Conservation (phyloP, 2,113 vertebrate species). For the Alligator sinensis region DNA sequence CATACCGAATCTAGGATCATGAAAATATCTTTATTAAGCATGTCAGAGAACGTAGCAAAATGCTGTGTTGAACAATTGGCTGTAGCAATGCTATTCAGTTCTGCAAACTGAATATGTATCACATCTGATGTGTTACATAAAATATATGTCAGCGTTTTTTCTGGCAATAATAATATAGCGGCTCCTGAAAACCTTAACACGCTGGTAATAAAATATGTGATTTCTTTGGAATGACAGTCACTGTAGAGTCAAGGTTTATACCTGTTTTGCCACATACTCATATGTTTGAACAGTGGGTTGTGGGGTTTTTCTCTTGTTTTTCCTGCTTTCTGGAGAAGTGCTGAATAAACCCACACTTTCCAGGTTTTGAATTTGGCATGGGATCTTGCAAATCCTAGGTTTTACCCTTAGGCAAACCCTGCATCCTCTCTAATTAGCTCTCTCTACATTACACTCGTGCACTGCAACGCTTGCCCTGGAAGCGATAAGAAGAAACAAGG, state of each 20-base stretch:
- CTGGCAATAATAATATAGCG: slow-evolving; percentile 30
- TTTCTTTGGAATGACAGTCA: slow-evolving; percentile 12
- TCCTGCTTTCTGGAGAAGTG: neutral
- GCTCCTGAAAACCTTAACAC: slow-evolving; percentile 6
- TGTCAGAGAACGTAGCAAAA: slow-evolving; percentile 51
- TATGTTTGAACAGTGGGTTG: neutral
- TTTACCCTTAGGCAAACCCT: neutral
- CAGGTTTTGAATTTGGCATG: neutral
- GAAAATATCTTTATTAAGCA: slow-evolving; percentile 66
- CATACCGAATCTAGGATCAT: slow-evolving; percentile 30
- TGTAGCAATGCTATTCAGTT: slow-evolving; percentile 30
- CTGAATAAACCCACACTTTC: neutral
- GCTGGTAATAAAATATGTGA: slow-evolving; percentile 31
- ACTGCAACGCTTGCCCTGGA: neutral
- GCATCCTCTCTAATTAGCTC: neutral
- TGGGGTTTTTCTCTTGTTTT: neutral
- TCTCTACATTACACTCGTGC: neutral
- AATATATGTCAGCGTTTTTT: slow-evolving; percentile 54
- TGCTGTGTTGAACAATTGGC: slow-evolving; percentile 46
- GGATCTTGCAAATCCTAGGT: neutral
- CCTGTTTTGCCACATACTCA: neutral
- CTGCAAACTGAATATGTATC: slow-evolving; percentile 48
- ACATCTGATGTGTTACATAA: slow-evolving; percentile 60
- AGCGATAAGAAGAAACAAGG: neutral
- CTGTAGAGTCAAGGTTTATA: neutral